Evolutionary conservation across 2,113 vertebrate species (phyloP), one percentile per base, ranked within the genome.

Genomic region (Calyptomena viridis): DNA sequence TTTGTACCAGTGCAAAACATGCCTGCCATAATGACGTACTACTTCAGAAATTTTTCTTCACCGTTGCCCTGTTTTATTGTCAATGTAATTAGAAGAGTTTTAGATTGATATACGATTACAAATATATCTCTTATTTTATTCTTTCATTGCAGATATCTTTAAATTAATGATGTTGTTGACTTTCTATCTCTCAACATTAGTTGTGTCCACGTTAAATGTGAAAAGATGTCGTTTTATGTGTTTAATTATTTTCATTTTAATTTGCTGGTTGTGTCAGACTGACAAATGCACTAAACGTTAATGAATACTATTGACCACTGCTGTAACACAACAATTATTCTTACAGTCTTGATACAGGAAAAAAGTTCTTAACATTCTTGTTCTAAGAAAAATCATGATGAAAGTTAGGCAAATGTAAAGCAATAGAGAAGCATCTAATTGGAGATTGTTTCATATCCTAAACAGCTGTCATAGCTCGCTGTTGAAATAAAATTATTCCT

Each of bases 91-190:
- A 90, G 60, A 95, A 79, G 56, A 59, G 24, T 23, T 96, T 94
- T 88, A 79, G 87, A 94, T 50, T 93, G 52, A 90, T 95, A 76
- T 44, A 91, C 47, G 30, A 73, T 71, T 88, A 59, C 81, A 92
- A 89, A 77, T n/a, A n/a, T n/a, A n/a, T n/a, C n/a, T n/a, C n/a
- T 79, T 87, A 50, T 92, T 97, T 97, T 93, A 75, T 94, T 92
- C 35, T 28, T 64, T 87, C 50, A 46, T 44, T 84, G 31, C 35
- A 40, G 37, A 69, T 93, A 81, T 66, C 56, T 72, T 87, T 23
- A 93, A 91, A 96, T 80, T 63, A 94, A 97, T 87, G 44, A 53
- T 92, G n/a, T 55, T 59, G 71, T 87, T 94, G 83, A 89, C 39
- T 89, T 92, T 75, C 19, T 47, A 8, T 78, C 39, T 72, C 68